Evolutionary conservation across 2,797 vertebrate species (phyloP).

Genomic region (Pampus argenteus): DNA sequence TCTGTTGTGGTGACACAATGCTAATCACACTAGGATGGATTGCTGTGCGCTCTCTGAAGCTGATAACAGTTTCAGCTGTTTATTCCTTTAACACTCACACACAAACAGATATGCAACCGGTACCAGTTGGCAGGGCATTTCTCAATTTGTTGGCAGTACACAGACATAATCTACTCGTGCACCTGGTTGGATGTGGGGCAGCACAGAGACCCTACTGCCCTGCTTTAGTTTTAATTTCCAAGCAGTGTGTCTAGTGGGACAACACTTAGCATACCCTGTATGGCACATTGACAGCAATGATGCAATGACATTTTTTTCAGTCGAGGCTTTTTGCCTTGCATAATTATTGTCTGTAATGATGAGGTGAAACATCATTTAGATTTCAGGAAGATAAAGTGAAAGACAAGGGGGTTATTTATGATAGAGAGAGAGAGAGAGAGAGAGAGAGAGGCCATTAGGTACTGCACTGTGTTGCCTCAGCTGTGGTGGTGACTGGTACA

Average conservation of each 20-base stretch:
- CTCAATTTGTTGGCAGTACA: slow-evolving; percentile 35
- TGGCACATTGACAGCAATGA: not conserved
- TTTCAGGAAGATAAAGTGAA: slow-evolving; percentile 46
- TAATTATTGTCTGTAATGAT: slow-evolving; percentile 38
- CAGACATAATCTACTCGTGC: slow-evolving; percentile 46
- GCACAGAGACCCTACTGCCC: not conserved
- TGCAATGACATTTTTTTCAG: slow-evolving; percentile 7
- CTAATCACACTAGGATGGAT: slow-evolving; percentile 71
- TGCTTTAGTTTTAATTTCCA: slow-evolving; percentile 19
- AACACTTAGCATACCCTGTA: slow-evolving; percentile 6
- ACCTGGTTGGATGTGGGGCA: slow-evolving; percentile 48
- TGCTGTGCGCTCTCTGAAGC: slow-evolving; percentile 41
- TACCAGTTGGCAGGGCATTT: slow-evolving; percentile 57
- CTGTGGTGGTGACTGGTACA: slow-evolving; percentile 77
- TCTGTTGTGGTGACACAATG: slow-evolving; percentile 65
- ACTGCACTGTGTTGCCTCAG: slow-evolving; percentile 80
- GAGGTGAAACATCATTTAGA: slow-evolving; percentile 26
- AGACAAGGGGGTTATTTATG: slow-evolving; percentile 44
- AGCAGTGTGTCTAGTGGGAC: not conserved
- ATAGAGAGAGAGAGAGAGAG: slow-evolving; percentile 12
- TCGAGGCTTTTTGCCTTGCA: slow-evolving; percentile 16
- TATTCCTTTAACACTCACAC: slow-evolving; percentile 7
- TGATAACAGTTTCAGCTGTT: slow-evolving; percentile 73
- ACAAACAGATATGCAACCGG: not conserved
- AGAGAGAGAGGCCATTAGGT: slow-evolving; percentile 41